Evolutionary conservation across 2,113 vertebrate species (phyloP), one percentile per base, ranked within the genome.

Genomic region (Donacobius atricapilla): DNA sequence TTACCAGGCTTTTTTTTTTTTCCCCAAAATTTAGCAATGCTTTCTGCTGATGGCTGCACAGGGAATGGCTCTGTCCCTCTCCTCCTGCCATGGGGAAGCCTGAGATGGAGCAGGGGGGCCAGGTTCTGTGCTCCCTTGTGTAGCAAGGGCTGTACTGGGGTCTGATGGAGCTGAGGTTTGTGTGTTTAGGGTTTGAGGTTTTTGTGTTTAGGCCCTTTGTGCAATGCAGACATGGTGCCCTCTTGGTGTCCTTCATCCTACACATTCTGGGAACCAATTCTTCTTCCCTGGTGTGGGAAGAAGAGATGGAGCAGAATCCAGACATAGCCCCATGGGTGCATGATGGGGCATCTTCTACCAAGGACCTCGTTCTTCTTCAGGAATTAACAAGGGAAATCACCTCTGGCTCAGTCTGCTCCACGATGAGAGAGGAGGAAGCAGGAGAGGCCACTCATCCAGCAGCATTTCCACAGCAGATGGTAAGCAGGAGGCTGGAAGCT

Each of bases 21-120:
- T 86, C 8, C 56, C 60, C 2, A 1, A 4, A 45, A 4, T 15
- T 14, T 2, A 27, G 20, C n/a, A 17, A 1, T 8, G 22, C 6
- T 50, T 6, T 37, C 53, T 68, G 57, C 58, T 83, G 73, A 8
- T 64, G 84, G 53, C 44, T 84, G 51, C 56, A 50, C 8, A 13
- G 24, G 22, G 24, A 35, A 9, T 0, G 4, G 13, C 8, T 85
- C 61, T 82, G 11, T 11, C 6, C 18, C 30, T 83, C 44, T 5
- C 8, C 28, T 89, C 28, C 58, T 86, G 58, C 37, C 21, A 0
- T 3, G 42, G 44, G 31, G 51, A 39, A 75, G 22, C 7, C 56
- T 51, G 61, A 40, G 23, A 2, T 3, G 37, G 61, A 76, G 48
- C 60, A 30, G 24, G 4, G 13, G 9, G 18, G 9, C 7, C 47